Evolutionary conservation across 2,113 vertebrate species (phyloP).

Genomic region (Cyphomyrus discorhynchus): DNA sequence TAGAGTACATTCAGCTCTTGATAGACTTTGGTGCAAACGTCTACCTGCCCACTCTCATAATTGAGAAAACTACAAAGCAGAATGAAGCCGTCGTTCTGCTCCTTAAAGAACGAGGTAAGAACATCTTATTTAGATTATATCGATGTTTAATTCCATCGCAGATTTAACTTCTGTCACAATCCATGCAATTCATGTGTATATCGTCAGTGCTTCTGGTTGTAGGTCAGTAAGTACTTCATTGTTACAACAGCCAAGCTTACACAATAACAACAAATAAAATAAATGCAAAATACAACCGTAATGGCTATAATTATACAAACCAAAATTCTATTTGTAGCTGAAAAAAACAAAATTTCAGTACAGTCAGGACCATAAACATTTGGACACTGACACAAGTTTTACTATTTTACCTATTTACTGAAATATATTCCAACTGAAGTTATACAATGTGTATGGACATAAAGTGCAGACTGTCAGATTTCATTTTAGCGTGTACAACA

Average conservation of each 20-base stretch:
- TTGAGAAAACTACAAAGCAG: constrained; percentile 50
- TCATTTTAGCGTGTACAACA: no score
- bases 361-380: no score
- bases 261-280: background rate
- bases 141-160: background rate
- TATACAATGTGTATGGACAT: no score
- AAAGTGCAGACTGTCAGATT: no score
- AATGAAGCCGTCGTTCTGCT: constrained; percentile 73
- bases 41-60: constrained; percentile 68
- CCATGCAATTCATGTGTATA: background rate
- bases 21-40: constrained; percentile 90
- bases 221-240: background rate
- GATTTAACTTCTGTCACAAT: background rate
- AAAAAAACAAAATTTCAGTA: background rate
- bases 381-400: no score
- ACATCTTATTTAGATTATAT: background rate
- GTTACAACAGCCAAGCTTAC: background rate
- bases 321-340: background rate
- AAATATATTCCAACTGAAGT: no score
- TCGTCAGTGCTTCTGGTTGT: background rate
- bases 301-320: background rate
- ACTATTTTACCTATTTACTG: no score
- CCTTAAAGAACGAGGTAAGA: constrained; percentile 75
- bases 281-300: background rate
- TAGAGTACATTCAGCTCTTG: constrained; percentile 74